Evolutionary conservation across 2,888 invertebrate species (phyloP).

Genomic region (Tipula helvola): DNA sequence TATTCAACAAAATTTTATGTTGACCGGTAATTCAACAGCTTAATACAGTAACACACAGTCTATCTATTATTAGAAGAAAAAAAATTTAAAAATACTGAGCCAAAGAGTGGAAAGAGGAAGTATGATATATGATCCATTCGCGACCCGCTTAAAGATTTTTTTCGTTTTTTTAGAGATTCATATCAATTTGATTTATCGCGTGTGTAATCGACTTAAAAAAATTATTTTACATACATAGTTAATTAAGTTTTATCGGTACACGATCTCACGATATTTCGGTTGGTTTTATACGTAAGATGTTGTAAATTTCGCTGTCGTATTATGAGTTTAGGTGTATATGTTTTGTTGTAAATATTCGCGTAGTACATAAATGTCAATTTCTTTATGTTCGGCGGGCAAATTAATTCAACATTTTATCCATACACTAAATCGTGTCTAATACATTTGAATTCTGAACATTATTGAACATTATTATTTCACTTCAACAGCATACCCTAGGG

Average conservation of each 20-base stretch:
- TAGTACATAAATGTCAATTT: not conserved
- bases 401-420: no score
- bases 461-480: no score
- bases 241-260: not conserved
- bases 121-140: not conserved
- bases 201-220: not conserved
- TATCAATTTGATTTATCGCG: not conserved
- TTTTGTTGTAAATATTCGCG: not conserved
- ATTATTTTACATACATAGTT: not conserved
- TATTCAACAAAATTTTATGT: no score
- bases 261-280: not conserved
- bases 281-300: not conserved
- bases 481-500: no score
- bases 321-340: not conserved
- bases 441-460: no score
- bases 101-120: not conserved
- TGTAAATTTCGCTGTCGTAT: not conserved
- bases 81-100: no score
- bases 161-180: not conserved
- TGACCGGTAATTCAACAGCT: no score
- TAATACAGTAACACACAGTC: no score
- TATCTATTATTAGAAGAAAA: no score
- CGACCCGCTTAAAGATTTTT: not conserved
- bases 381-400: not conserved
- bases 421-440: no score